Evolutionary conservation across 2,797 vertebrate species (phyloP), one percentile per base, ranked within the genome.

Genomic region (Thamnophis elegans): DNA sequence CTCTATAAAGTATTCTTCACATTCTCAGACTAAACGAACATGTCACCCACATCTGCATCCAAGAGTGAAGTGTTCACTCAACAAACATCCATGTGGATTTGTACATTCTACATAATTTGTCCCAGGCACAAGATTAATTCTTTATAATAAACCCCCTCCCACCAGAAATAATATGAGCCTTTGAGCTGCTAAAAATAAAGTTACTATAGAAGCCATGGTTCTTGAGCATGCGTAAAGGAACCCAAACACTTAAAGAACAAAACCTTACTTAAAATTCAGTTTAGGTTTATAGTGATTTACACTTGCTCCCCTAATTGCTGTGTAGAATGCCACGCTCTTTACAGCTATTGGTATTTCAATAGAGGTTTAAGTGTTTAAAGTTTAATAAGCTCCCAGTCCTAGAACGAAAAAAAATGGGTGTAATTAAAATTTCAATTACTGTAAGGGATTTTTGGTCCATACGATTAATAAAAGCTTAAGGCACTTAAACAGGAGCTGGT

Each of bases 351-450:
- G 96, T 97, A 96, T 97, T 97, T 96, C 96, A 97, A 96, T 97
- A 97, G 97, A 97, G 94, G 92, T 91, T 97, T 96, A 97, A 97
- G 95, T 94, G 96, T 95, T 97, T 96, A 94, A 98, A 97, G 96
- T 97, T 97, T 97, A 97, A 97, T 97, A 97, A 97, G 96, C 95
- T 95, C 95, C 91, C 94, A 92, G 96, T 97, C 95, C 97, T 96
- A 95, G 96, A 96, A 96, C 92, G 26, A 9, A 97, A 95, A 96
- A 94, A 96, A 95, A 95, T 8, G 90, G 65, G 92, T 94, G 96
- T 97, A 98, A 98, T 98, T 97, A 98, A 96, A 96, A 96, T 97
- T 97, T 97, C 96, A 97, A 96, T 97, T 97, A 97, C 94, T 96
- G 95, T 60, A 91, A 92, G 89, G 86, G 90, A 92, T 94, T 96